Base-by-base conservation (phyloP, 2,113 vertebrate species). In the Salvator merianae region DNA sequence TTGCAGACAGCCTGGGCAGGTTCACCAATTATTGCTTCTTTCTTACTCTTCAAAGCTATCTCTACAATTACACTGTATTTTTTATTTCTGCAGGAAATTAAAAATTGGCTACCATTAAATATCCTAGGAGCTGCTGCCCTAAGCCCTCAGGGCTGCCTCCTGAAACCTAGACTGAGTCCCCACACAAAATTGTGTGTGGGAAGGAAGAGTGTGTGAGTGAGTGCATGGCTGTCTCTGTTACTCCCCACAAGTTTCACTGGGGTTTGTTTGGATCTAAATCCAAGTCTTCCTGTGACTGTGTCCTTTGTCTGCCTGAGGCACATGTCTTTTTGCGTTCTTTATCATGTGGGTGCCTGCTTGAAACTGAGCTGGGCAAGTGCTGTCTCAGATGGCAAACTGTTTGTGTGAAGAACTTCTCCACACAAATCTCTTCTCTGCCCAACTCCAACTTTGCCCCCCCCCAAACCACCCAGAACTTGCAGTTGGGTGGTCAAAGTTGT, bases 211-310 rank as follows among this genome's bases (percentile, higher is more conserved):
- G 77, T 68, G 30, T 30, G 69, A 79, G 68, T 79, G 69, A 79
- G 53, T 79, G 77, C 69, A 73, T 59, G 55, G 77, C 68, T 85
- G 77, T 79, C 77, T 85, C 83, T 85, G 77, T 73, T 12, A 40
- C 83, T 68, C 75, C 34, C 30, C 36, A 18, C 26, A 34, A 30
- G 26, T 79, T 73, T 63, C n/a, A 65, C 30, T 70, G 53, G 50
- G 34, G 66, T 76, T 53, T 78, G 66, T 63, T 63, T 72, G 53
- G 71, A 22, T 32, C 77, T 79, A n/a, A 55, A 34, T 72, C 53
- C 38, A 16, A 85, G 32, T 24, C 53, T 63, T 24, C 18, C 38
- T 30, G 26, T 65, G 53, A 36, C n/a, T 36, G 38, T 22, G 2
- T 38, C 34, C 30, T 77, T 78, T 24, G 9, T 59, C 3, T 36